Evolutionary conservation across 2,888 invertebrate genomes (phyloP), one percentile per base, ranked within the genome.

Genomic region (Megamerina dolium): DNA sequence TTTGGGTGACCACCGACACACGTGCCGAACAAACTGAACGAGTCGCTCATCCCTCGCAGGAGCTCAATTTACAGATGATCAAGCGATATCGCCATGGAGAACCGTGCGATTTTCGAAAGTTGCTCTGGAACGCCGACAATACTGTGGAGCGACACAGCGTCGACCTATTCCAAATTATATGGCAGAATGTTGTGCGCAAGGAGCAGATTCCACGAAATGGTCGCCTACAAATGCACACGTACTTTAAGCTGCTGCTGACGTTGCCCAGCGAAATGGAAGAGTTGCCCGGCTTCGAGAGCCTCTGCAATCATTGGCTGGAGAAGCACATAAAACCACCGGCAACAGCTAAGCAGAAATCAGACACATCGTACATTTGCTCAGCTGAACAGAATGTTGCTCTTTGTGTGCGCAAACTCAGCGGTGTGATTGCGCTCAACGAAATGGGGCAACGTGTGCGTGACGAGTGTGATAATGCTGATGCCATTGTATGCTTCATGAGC

Each of bases 71-170:
- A 29, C 55, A 61, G 35, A 54, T 75, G 55, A 73, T 74, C 58
- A 73, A 74, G 53, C 69, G 75, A 18, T 77, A 77, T 52, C 72
- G 74, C 40, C 58, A 59, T 5, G 77, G 77, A 1, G 51, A 58
- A 9, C 54, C 66, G 10, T 69, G 63, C 41, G 55, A 65, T 46
- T 65, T 59, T 58, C 55, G 54, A 2, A 36, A 52, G 12, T 45
- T 63, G 10, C 51, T 61, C 12, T 43, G 41, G 18, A 30, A 31
- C 3, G 31, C 53, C 19, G 30, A 53, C n/a, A 45, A 44, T 4
- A 42, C 51, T 12, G 34, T 53, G 13, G 37, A 48, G 26, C 43
- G 51, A 45, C 41, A 48, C 19, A 38, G 52, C 42, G 47, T 68
- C 4, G 60, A 68, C 33, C 44, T 70, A 1, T 68, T 63, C 52